phyloP scores from a whole-genome alignment of 2,888 invertebrate genomes.

The Brachylomia viminalis region DNA sequence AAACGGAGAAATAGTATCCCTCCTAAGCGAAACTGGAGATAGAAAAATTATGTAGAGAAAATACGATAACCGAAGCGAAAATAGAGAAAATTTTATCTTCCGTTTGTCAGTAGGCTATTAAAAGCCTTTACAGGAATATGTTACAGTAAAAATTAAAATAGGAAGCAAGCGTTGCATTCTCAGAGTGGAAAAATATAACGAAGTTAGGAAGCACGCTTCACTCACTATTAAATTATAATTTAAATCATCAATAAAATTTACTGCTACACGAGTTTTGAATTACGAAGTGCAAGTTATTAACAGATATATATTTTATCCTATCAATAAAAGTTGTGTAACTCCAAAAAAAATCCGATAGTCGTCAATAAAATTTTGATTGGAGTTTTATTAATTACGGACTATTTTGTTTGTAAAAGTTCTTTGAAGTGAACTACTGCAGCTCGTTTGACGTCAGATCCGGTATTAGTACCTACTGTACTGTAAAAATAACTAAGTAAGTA shows the following conservation, averaged over 20 bases:
- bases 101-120: too few relatives aligned
- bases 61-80: background rate
- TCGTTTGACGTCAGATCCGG: background rate
- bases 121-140: conserved; percentile 1
- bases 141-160: conserved; percentile 9
- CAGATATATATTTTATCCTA: background rate
- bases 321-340: conserved; percentile 41
- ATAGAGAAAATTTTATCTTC: background rate
- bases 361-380: conserved; percentile 14
- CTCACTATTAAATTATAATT: background rate
- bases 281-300: background rate
- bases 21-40: background rate
- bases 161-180: background rate
- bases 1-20: background rate
- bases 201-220: background rate
- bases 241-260: conserved; percentile 3
- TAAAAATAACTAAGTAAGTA: background rate
- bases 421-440: background rate
- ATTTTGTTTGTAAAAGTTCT: conserved; percentile 38
- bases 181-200: too few relatives aligned
- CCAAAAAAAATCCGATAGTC: conserved; percentile 13
- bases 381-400: conserved; percentile 33
- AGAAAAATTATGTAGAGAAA: conserved; percentile 20
- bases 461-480: background rate
- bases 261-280: background rate